Percentiles rank a stretch among this genome's conserved stretches.
Evolutionary conservation across 2,888 invertebrate genomes (phyloP).

Genomic region (Dioctria rufipes): DNA sequence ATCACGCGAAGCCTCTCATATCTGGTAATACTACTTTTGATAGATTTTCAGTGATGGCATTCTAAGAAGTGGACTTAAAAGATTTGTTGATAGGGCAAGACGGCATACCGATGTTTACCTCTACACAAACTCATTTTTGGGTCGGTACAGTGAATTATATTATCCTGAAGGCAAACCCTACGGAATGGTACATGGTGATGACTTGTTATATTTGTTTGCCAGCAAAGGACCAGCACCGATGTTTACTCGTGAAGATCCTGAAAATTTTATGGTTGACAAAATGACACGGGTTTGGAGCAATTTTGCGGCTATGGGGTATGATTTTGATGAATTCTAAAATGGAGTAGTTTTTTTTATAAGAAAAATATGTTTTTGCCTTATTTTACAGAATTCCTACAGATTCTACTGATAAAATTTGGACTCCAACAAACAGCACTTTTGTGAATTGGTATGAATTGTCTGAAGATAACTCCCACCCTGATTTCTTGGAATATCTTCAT

Average conservation of each 20-base stretch:
- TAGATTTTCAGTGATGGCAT: conserved; percentile 76
- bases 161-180: conserved; percentile 73
- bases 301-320: conserved; percentile 65
- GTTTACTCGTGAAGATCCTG: conserved; percentile 70
- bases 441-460: conserved; percentile 25
- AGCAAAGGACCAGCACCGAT: conserved; percentile 69
- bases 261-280: conserved; percentile 70
- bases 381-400: too few relatives aligned
- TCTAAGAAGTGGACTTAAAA: conserved; percentile 74
- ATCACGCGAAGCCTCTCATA: not conserved
- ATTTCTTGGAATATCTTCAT: conserved; percentile 22
- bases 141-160: conserved; percentile 75
- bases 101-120: conserved; percentile 76
- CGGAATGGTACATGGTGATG: conserved; percentile 73
- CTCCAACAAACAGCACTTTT: not conserved
- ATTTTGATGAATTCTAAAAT: not conserved
- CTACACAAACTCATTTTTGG: conserved; percentile 77
- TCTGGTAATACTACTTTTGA: not conserved
- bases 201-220: conserved; percentile 72
- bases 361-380: not conserved
- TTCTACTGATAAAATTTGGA: not conserved
- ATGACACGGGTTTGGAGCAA: conserved; percentile 71
- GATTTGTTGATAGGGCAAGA: conserved; percentile 76
- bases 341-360: too few relatives aligned
- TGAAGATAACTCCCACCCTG: not conserved